Conservation (phyloP, 2,113 vertebrate genomes). For the Protobothrops flavoviridis region DNA sequence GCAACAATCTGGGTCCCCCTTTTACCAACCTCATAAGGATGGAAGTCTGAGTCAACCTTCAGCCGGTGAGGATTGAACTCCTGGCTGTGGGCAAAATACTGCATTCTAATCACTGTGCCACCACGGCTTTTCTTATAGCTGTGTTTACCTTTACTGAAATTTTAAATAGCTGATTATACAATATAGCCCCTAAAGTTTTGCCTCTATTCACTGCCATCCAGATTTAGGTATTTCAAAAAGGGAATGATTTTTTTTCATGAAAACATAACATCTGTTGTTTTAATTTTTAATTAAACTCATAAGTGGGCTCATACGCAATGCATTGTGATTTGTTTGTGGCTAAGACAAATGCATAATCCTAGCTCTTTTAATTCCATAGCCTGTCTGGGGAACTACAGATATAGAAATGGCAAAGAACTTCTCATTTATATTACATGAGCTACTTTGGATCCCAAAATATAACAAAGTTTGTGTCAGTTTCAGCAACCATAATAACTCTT, state of each 20-base stretch:
- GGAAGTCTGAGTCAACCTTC: not conserved
- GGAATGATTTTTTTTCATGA: not conserved
- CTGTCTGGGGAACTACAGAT: not conserved
- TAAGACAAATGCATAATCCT: not conserved
- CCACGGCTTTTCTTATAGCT: not conserved
- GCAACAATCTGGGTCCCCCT: not conserved
- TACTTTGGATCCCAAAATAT: not conserved
- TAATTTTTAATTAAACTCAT: not conserved
- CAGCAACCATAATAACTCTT: not conserved
- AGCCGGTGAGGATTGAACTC: not conserved
- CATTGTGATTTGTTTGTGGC: not conserved
- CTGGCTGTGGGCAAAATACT: not conserved
- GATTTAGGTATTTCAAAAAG: not conserved
- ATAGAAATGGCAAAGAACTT: not conserved
- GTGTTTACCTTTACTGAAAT: not conserved
- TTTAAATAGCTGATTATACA: not conserved
- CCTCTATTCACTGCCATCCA: not conserved
- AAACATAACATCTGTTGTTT: not conserved
- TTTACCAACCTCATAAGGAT: not conserved
- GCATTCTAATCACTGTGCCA: not conserved
- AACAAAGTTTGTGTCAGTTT: not conserved
- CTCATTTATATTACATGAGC: not conserved
- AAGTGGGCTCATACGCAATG: not conserved
- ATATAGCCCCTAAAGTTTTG: not conserved
- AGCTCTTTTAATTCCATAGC: not conserved